Base-by-base conservation (phyloP, 2,797 vertebrate genomes). In the Poecile montanus region DNA sequence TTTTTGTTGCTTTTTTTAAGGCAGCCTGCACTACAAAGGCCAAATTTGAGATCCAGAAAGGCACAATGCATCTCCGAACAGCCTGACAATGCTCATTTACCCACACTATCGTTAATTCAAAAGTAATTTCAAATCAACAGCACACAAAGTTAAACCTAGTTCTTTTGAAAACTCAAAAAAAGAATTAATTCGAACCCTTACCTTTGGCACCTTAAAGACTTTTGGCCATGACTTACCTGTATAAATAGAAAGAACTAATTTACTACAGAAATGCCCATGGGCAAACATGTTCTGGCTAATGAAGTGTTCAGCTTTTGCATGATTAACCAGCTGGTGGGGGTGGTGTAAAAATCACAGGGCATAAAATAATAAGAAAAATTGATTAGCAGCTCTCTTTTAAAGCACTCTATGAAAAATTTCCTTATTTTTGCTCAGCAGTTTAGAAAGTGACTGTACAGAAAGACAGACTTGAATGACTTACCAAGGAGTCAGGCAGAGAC, bases 301-400 rank as follows among this genome's bases (percentile, higher is more conserved):
- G 98, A 99, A 99, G 98, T 99, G 99, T 99, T 99, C 98, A 98
- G 98, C 98, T 98, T 98, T 97, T 98, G 98, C 98, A 98, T 98
- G 98, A 98, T 99, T 98, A 99, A 98, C 99, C 98, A 98, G 98
- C 99, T 99, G 98, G 98, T 98, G 98, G 98, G 98, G 98, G 98
- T 98, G 98, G 98, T 98, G 96, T 98, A 98, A 98, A 98, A 99
- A 98, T 98, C 98, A 99, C 98, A 98, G 94, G 98, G 97, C 98
- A 99, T 98, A 98, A 99, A 99, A 99, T 98, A 99, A 98, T 98
- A 99, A 98, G 98, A 98, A 97, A 98, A 99, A 99, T 98, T 98
- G 98, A 99, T 99, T 98, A 99, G 98, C 98, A 98, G 98, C 98
- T 98, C 98, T 98, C 98, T 98, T 98, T 98, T 98, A 98, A 98